Evolutionary conservation across 2,888 invertebrate species (phyloP).

Genomic region (Lucinisca nassula): DNA sequence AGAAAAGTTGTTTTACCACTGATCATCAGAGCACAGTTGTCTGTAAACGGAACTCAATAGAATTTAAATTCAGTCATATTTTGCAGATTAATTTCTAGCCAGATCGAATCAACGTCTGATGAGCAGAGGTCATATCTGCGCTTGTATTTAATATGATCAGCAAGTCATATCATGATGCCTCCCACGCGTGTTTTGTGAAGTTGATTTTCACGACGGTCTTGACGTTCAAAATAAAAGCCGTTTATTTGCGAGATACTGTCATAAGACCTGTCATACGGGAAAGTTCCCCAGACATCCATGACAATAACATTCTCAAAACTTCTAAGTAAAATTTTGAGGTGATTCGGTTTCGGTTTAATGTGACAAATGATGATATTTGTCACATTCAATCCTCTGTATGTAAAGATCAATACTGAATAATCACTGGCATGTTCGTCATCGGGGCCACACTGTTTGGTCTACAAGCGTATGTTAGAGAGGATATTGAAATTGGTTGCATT

Average conservation of each 20-base stretch:
- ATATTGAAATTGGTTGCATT: no score
- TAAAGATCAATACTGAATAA: no score
- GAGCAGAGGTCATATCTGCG: not conserved
- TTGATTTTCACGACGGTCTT: not conserved
- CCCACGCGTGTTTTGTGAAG: not conserved
- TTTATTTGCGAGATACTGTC: not conserved
- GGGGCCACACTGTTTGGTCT: no score
- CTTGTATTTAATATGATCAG: not conserved
- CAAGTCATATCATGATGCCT: not conserved
- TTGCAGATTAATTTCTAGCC: not conserved
- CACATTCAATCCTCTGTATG: not conserved
- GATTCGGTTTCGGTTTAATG: not conserved
- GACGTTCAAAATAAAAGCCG: not conserved
- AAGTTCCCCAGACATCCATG: not conserved
- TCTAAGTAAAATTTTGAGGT: not conserved
- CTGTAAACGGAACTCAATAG: not conserved
- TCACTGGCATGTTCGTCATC: no score
- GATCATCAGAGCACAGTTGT: not conserved
- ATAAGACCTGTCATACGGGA: not conserved
- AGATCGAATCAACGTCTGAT: not conserved
- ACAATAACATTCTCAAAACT: not conserved
- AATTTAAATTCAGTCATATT: not conserved
- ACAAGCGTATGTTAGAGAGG: no score
- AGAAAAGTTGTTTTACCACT: not conserved
- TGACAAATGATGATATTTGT: not conserved